A percentile compares a stretch with the other conserved stretches of the same genome.
These are phyloP conservation scores for Spermophilus dauricus DNA, from an alignment of 2,113 vertebrate genomes.

Conservation along the genomic window DNA sequence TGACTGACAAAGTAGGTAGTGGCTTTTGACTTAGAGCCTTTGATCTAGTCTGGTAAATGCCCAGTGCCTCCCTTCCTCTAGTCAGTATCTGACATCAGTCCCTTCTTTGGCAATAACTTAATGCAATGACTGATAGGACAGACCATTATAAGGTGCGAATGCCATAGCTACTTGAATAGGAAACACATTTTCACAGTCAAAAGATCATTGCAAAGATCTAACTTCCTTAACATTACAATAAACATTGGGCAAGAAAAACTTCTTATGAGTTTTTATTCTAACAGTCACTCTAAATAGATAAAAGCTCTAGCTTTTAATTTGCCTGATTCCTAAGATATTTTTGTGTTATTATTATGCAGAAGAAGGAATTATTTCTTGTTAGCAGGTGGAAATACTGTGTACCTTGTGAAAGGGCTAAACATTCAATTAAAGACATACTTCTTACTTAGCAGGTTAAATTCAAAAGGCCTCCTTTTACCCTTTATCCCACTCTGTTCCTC, in stretches of 20 bases:
- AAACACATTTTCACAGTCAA: conserved; percentile 25
- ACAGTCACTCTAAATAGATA: background rate
- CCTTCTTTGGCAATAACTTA: background rate
- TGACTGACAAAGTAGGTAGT: background rate
- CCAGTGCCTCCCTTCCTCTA: background rate
- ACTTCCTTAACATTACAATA: conserved; percentile 27
- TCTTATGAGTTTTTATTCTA: background rate
- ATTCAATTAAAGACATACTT: background rate
- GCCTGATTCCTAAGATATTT: conserved; percentile 31
- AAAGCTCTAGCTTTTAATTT: conserved; percentile 46
- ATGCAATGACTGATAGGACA: background rate
- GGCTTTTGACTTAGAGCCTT: background rate
- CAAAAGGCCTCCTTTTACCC: background rate
- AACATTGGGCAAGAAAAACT: background rate
- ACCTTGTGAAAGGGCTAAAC: background rate
- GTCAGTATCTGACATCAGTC: background rate
- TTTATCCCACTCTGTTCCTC: background rate
- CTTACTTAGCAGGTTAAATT: conserved; percentile 16
- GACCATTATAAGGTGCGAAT: background rate
- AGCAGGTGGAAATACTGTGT: background rate
- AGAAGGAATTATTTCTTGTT: conserved; percentile 46
- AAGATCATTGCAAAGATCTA: conserved; percentile 29
- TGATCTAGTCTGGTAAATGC: background rate
- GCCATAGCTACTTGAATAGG: background rate
- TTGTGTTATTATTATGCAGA: background rate